Percentiles rank a stretch among this genome's conserved stretches.
Conservation (phyloP, 2,113 vertebrate genomes). For the Notarius quadriscutis region DNA sequence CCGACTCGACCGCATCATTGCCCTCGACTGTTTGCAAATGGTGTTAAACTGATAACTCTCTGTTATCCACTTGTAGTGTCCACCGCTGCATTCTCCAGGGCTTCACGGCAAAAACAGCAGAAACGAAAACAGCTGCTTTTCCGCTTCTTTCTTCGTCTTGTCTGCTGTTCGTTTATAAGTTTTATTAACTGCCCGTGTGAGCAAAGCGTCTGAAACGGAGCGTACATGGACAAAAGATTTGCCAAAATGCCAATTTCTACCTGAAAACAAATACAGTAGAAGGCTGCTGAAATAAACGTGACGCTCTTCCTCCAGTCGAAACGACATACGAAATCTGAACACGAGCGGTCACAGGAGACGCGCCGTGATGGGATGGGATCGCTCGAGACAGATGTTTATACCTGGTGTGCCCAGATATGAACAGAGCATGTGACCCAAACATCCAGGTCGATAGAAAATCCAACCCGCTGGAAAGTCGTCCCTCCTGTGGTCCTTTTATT, state of each 20-base stretch:
- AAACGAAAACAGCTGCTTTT: background rate
- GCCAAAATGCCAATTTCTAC: too few relatives aligned
- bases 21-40: too few relatives aligned
- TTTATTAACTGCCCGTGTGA: background rate
- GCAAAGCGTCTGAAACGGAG: background rate
- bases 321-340: background rate
- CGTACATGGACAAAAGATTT: background rate
- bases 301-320: background rate
- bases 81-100: too few relatives aligned
- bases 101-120: background rate
- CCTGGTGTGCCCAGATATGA: background rate
- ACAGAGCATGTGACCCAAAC: background rate
- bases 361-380: background rate
- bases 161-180: too few relatives aligned
- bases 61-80: background rate
- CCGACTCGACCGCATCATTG: background rate
- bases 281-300: background rate
- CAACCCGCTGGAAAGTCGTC: background rate
- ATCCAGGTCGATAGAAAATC: background rate
- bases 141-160: too few relatives aligned
- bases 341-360: background rate
- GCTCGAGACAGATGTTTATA: background rate
- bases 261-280: too few relatives aligned
- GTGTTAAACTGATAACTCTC: background rate
- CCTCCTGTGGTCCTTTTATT: background rate